Base-by-base conservation (phyloP, 2,797 vertebrate species). In the Gallirallus australis region DNA sequence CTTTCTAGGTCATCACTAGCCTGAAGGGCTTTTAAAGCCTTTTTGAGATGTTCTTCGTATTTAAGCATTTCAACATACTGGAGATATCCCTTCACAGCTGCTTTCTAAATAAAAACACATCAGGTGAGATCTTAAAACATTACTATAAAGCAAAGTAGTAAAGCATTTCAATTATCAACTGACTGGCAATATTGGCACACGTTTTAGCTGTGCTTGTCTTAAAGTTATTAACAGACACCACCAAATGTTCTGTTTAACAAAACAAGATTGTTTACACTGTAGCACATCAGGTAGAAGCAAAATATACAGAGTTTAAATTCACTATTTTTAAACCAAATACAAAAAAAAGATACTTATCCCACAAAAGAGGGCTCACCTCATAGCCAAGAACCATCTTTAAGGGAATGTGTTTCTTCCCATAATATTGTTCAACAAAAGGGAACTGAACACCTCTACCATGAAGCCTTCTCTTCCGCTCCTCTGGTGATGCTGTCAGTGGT, bases 61-160 rank as follows among this genome's bases (percentile, higher is more conserved):
- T 98, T 98, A n/a, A 97, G 86, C 64, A 97, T 54, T 93, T 98
- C 96, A 90, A 98, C 42, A 64, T 98, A 98, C 78, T 97, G 98
- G 56, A 99, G 98, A 97, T 98, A 99, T 6, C 99, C 99, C 89
- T 98, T 98, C 50, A 98, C 95, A 85, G 98, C 95, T 45, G 90
- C 97, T 96, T 98, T 96, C 99, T 99, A 37, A 35, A 82, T 24
- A 66, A 93, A 45, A 85, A 91, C 16, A 3, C 8, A 39, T 39
- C 8, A 31, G 10, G 9, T 57, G 28, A 91, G 42, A 86, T 28
- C 8, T 72, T 60, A 59, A n/a, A 88, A 56, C 28, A 72, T 2
- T 12, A 45, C 15, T 66, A 37, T 11, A 54, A 31, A 52, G 50
- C 50, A 45, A 45, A 45, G 28, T 42, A 45, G n/a, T 33, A 54